Evolutionary conservation across 2,113 vertebrate genomes (phyloP).

Genomic region (Litocranius walleri): DNA sequence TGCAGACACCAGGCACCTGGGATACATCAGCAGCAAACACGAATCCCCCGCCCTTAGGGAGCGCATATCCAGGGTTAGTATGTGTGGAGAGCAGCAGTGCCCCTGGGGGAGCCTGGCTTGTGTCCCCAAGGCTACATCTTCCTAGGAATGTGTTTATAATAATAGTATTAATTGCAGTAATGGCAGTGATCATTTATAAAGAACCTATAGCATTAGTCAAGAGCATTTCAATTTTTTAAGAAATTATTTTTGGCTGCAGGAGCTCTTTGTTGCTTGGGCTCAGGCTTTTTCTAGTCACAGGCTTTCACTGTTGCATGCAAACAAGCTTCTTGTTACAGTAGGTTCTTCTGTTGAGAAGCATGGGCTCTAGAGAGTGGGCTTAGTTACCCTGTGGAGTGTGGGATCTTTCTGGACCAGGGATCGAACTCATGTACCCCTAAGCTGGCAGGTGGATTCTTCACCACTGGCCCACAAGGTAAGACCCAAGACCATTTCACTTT

Average conservation of each 20-base stretch:
- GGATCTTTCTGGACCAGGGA: not conserved
- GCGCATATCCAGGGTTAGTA: not conserved
- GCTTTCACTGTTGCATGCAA: not conserved
- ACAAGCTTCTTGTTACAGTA: not conserved
- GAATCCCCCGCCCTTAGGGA: not conserved
- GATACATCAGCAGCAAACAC: not conserved
- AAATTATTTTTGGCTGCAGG: not conserved
- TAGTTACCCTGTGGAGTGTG: not conserved
- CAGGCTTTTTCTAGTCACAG: not conserved
- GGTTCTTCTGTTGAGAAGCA: not conserved
- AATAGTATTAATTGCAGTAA: not conserved
- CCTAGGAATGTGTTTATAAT: not conserved
- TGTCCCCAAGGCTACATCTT: not conserved
- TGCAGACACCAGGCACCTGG: not conserved
- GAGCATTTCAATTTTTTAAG: not conserved
- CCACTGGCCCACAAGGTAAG: not conserved
- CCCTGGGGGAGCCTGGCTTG: not conserved
- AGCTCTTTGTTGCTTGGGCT: not conserved
- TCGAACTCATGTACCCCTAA: not conserved
- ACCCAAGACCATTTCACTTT: not conserved
- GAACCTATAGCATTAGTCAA: not conserved
- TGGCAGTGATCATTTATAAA: not conserved
- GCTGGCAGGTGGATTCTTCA: not conserved
- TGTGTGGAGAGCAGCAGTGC: not conserved
- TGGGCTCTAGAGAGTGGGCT: not conserved